Evolutionary conservation across 2,113 vertebrate species (phyloP), one percentile per base, ranked within the genome.

Genomic region (Sander lucioperca): DNA sequence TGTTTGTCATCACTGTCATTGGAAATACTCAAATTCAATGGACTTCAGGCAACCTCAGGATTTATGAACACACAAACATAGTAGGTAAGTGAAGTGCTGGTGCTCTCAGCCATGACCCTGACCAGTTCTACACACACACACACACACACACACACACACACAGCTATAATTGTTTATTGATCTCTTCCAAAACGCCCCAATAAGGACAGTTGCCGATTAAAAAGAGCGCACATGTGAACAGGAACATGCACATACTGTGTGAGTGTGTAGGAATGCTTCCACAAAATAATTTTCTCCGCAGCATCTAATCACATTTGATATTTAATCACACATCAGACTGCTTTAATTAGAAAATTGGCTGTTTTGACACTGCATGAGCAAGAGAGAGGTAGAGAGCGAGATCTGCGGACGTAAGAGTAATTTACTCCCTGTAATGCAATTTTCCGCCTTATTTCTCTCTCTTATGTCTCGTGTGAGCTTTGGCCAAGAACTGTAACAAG

Each of bases 231-330:
- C 56, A 50, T 18, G 18, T 23, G 53, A 21, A 6, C 19, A 19
- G 50, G 18, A 27, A 56, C 67, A 30, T 67, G 53, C 74, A 36
- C 56, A 56, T 19, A 65, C 79, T 62, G 63, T 33, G 45, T 8
- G 50, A 67, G 39, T 39, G 33, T 58, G 74, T 43, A 66, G 68
- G 39, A 59, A 72, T 23, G 59, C 51, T n/a, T 67, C 75, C 71
- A 82, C 63, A 87, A 80, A 74, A 82, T 86, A 25, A 64, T 87
- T 88, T 84, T 81, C 82, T 74, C 63, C 45, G 68, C 76, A 62
- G 76, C 39, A 30, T 83, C 73, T 79, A 89, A 87, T 89, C 86
- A 71, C 77, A 68, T 86, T 84, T 88, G 65, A 77, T 72, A 50
- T 82, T 86, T 81, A 83, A 75, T 86, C 79, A 69, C 84, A 87